A percentile compares a stretch with the other conserved stretches of the same genome.
These are phyloP conservation scores for Turritopsis rubra DNA, from an alignment of 30 jellyfish, hydroid and myxozoan species.

Conservation along the genomic window DNA sequence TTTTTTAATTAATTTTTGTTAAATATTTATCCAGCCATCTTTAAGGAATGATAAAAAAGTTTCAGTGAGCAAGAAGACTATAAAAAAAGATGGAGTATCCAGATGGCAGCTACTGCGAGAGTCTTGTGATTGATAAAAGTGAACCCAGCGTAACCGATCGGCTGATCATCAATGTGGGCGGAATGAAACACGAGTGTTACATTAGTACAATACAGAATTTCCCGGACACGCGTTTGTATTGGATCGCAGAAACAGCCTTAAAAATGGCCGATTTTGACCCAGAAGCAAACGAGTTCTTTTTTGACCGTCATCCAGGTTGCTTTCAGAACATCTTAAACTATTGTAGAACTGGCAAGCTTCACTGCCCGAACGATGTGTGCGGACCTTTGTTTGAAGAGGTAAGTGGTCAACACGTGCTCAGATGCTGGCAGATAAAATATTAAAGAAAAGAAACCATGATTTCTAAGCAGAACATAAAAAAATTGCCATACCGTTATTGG, in stretches of 20 bases:
- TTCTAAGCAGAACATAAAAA: background rate
- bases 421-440: too few relatives aligned
- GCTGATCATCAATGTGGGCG: slow-evolving; percentile 92
- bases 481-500: too few relatives aligned
- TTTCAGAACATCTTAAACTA: slow-evolving; percentile 81
- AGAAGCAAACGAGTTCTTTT: slow-evolving; percentile 82
- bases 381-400: slow-evolving; percentile 91
- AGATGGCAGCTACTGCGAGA: background rate
- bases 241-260: slow-evolving; percentile 98
- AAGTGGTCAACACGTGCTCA: background rate
- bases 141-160: slow-evolving; percentile 39
- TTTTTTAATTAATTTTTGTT: background rate
- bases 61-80: background rate
- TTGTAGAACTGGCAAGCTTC: slow-evolving; percentile 96
- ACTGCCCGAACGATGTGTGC: slow-evolving; percentile 99
- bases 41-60: background rate
- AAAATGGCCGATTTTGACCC: slow-evolving; percentile 83
- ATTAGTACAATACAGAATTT: slow-evolving; percentile 86
- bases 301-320: slow-evolving; percentile 97
- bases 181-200: slow-evolving; percentile 86
- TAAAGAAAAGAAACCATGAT: background rate
- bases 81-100: background rate
- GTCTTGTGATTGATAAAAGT: background rate
- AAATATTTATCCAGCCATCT: background rate
- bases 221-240: slow-evolving; percentile 89